A percentile compares a stretch with the other conserved stretches of the same genome.
phyloP scores from a whole-genome alignment of 2,888 invertebrate species.

The Agrenia bidenticulata region DNA sequence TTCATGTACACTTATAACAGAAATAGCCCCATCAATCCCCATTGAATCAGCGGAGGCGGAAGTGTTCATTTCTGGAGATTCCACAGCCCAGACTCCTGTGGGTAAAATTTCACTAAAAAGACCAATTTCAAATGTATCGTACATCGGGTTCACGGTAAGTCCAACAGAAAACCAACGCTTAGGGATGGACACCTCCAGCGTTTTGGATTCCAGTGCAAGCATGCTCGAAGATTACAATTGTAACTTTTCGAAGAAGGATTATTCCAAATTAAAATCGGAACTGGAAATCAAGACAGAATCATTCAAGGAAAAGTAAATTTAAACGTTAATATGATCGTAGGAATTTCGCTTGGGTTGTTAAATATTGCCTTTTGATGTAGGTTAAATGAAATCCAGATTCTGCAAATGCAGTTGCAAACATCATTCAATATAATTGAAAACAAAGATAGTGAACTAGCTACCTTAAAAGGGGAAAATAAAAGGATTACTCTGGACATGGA shows the following conservation, averaged over 20 bases:
- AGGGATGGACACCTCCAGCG: background rate
- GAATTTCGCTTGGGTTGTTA: background rate
- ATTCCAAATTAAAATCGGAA: slow-evolving; percentile 16
- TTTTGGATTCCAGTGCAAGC: background rate
- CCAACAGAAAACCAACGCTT: too few species aligned
- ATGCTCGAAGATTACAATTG: background rate
- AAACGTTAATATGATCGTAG: background rate
- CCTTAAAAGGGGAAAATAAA: slow-evolving; percentile 7
- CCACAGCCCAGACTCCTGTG: background rate
- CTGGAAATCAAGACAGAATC: slow-evolving; percentile 13
- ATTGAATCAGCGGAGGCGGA: too few species aligned
- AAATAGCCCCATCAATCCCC: too few species aligned
- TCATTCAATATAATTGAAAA: background rate
- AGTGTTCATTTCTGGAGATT: too few species aligned
- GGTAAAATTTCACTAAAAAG: slow-evolving; percentile 1
- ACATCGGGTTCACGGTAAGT: too few species aligned
- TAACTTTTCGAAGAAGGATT: background rate
- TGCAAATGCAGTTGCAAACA: slow-evolving; percentile 13
- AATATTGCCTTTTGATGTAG: background rate
- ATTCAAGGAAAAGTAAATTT: slow-evolving; percentile 7
- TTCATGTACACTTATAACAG: too few species aligned
- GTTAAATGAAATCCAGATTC: slow-evolving; percentile 14
- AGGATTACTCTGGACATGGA: slow-evolving; percentile 4
- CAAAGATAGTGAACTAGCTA: slow-evolving; percentile 9
- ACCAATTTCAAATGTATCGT: too few species aligned